These are phyloP conservation scores for Terrapene triunguis DNA, from an alignment of 2,113 vertebrate genomes.

Conservation along the genomic window DNA sequence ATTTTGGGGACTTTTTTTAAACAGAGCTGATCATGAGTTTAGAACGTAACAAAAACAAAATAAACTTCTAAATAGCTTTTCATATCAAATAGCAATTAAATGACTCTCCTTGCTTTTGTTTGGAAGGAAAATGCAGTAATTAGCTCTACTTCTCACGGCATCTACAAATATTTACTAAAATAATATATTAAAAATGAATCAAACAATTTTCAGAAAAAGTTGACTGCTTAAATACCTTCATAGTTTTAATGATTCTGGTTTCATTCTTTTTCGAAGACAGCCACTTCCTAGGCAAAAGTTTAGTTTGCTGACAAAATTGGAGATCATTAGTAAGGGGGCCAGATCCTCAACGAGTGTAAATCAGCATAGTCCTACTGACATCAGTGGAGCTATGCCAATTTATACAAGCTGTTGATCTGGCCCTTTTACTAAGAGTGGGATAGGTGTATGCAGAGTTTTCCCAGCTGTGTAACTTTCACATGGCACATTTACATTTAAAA, in stretches of 20 bases:
- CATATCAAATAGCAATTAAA: slow-evolving; percentile 35
- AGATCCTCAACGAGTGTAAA: not conserved
- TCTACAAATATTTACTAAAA: slow-evolving; percentile 69
- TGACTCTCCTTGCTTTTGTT: slow-evolving; percentile 5
- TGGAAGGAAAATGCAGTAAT: slow-evolving; percentile 47
- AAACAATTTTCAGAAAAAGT: not conserved
- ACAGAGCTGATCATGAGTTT: not conserved
- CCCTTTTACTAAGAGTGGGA: too few species aligned
- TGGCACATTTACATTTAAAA: not conserved
- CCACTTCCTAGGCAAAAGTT: slow-evolving; percentile 3
- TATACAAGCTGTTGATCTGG: not conserved
- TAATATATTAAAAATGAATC: not conserved
- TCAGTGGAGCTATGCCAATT: not conserved
- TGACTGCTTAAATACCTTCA: slow-evolving; percentile 37
- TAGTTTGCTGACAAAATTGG: slow-evolving; percentile 45
- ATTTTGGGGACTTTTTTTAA: not conserved
- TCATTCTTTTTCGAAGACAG: slow-evolving; percentile 28
- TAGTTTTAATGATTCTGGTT: slow-evolving; percentile 1
- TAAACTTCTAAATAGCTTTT: slow-evolving; percentile 8
- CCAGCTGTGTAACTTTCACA: fast-evolving
- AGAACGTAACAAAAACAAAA: not conserved
- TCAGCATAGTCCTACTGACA: not conserved
- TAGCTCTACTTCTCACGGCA: slow-evolving; percentile 29
- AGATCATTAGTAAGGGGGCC: slow-evolving; percentile 30
- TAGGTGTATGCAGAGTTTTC: too few species aligned